Evolutionary conservation across 2,888 invertebrate species (phyloP), one percentile per base, ranked within the genome.

Genomic region (Lypha dubia): DNA sequence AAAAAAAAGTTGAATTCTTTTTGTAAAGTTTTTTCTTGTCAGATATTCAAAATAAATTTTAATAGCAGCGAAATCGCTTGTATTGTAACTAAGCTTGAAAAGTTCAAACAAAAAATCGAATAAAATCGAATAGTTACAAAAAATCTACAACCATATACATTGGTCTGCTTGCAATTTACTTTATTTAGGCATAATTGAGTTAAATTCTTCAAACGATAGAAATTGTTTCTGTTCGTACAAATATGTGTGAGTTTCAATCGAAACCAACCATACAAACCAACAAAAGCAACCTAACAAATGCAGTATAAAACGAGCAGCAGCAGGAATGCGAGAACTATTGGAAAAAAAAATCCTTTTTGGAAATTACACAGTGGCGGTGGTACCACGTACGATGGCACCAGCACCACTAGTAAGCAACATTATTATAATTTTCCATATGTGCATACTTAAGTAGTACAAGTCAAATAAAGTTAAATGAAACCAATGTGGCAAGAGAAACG

Each of bases 111-210:
- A 58, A n/a, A n/a, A n/a, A n/a, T n/a, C n/a, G n/a, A n/a, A 20
- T 15, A 15, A 46, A 35, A 22, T 22, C 22, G n/a, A 58, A 53
- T 17, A 44, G 9, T 7, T 22, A 60, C 41, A 60, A 15, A 15
- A 60, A 58, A 46, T 9, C 58, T 13, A 53, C 28, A 53, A 28
- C 56, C 28, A 74, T n/a, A n/a, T n/a, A n/a, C n/a, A n/a, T 65
- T 75, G 63, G 56, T 65, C 35, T 65, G 32, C 22, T 81, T 38
- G 51, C 58, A 68, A 73, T 68, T 6, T 53, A 20, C 68, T 63
- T 74, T 76, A 63, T 63, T 79, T 74, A 68, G 71, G 73, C 67
- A 70, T 70, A 79, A 79, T 79, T 83, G 79, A 83, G 79, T 79
- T 79, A 70, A 79, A 79, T 79, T 83, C 77, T 79, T 68, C 32